phyloP scores from a whole-genome alignment of 2,888 invertebrate genomes.

The Stenchaetothrips biformis region DNA sequence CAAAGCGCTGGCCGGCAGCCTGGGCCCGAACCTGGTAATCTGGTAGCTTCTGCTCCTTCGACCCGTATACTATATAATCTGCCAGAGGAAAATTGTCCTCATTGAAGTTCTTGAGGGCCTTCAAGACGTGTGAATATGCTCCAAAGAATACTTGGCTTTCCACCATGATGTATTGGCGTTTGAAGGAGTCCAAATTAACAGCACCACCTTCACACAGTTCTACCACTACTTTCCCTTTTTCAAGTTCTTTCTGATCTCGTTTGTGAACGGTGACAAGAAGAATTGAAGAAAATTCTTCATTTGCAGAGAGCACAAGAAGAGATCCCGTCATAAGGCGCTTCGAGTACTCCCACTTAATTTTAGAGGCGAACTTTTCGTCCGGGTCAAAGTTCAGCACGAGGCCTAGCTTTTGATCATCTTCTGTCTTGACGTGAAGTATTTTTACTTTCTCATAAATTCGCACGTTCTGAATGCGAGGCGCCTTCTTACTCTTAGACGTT shows the following conservation, averaged over 20 bases:
- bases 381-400: constrained; percentile 38
- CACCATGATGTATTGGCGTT: constrained; percentile 57
- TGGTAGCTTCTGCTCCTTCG: constrained; percentile 43
- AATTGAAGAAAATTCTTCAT: constrained; percentile 61
- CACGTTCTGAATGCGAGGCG: constrained; percentile 47
- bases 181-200: constrained; percentile 43
- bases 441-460: constrained; percentile 51
- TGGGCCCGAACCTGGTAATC: constrained; percentile 43
- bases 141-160: constrained; percentile 78
- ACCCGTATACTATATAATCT: constrained; percentile 59
- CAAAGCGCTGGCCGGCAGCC: not conserved
- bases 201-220: constrained; percentile 43
- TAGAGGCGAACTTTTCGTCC: constrained; percentile 40
- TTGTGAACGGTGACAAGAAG: constrained; percentile 64
- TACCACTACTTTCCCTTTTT: constrained; percentile 41
- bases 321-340: constrained; percentile 67
- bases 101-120: constrained; percentile 57
- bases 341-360: constrained; percentile 48
- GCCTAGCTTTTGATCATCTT: constrained; percentile 36
- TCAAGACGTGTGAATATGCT: constrained; percentile 69
- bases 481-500: constrained; percentile 34
- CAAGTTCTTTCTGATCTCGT: constrained; percentile 49
- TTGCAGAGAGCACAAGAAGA: constrained; percentile 61
- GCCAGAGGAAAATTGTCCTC: constrained; percentile 60
- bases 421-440: constrained; percentile 42